Conservation (phyloP, 2,113 vertebrate genomes). For the Melospiza melodia region DNA sequence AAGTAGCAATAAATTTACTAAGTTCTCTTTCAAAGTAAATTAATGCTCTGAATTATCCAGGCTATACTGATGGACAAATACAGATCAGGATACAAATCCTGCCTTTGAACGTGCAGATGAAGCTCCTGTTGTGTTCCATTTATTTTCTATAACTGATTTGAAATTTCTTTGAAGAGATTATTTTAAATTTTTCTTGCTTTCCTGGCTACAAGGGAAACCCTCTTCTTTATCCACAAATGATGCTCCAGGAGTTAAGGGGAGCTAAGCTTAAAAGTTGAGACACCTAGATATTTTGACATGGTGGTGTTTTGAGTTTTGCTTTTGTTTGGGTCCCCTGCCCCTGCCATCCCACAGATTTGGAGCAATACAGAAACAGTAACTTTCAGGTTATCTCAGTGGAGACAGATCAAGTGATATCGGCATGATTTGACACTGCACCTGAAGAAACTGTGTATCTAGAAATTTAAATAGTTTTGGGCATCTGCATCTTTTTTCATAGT, state of each 20-base stretch:
- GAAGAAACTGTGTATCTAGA: neutral
- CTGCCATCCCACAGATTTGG: neutral
- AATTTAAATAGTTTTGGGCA: neutral
- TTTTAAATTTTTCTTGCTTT: neutral
- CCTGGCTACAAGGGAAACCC: neutral
- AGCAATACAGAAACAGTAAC: neutral
- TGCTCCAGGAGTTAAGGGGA: neutral
- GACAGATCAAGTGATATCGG: neutral
- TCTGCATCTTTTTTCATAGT: neutral
- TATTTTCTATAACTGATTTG: neutral
- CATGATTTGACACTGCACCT: neutral
- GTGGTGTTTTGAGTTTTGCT: neutral
- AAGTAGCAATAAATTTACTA: neutral
- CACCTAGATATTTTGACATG: neutral
- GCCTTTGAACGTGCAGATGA: neutral
- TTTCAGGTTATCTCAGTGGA: neutral
- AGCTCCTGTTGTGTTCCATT: neutral
- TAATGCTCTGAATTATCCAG: neutral
- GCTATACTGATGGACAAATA: neutral
- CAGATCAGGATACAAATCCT: neutral
- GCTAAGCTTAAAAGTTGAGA: neutral
- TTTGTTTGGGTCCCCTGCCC: neutral
- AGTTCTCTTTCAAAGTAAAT: neutral
- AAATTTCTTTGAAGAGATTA: neutral
- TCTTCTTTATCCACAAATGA: neutral